These are phyloP conservation scores for Chrosomus eos DNA, from an alignment of 2,797 vertebrate species.

Conservation along the genomic window DNA sequence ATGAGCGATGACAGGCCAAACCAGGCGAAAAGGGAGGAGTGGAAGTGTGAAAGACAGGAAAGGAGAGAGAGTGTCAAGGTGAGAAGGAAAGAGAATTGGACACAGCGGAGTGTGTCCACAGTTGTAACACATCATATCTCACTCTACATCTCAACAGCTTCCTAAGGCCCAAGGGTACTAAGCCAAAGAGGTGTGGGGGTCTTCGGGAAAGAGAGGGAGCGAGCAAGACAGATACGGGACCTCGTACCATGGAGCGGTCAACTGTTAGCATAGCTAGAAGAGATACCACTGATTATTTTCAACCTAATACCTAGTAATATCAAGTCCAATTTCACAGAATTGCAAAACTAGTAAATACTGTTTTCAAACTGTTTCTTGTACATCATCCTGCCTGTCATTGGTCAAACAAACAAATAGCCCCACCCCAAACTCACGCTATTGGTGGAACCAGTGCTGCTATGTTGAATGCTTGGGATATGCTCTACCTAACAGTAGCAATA, in stretches of 20 bases:
- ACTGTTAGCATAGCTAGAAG: constrained; percentile 44
- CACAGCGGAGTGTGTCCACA: constrained; percentile 50
- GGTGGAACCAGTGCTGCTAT: neutral
- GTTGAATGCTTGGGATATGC: neutral
- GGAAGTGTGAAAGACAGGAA: constrained; percentile 42
- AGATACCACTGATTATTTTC: neutral
- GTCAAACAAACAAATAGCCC: neutral
- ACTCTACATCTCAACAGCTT: constrained; percentile 34
- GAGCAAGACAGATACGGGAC: constrained; percentile 7
- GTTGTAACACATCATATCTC: constrained; percentile 45
- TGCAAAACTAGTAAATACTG: neutral
- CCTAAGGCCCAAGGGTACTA: constrained; percentile 32
- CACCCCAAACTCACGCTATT: neutral
- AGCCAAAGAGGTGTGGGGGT: neutral
- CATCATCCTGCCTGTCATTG: neutral
- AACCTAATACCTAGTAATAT: neutral
- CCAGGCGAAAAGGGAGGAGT: constrained; percentile 27
- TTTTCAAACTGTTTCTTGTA: neutral
- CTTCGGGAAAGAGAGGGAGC: neutral
- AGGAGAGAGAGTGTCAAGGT: constrained; percentile 42
- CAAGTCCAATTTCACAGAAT: neutral
- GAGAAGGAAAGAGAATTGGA: constrained; percentile 46
- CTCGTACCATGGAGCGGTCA: constrained; percentile 50
- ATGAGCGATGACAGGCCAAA: constrained; percentile 45
- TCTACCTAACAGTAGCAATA: neutral